Percentiles rank a stretch among this genome's conserved stretches.
phyloP scores from a whole-genome alignment of 2,113 vertebrate genomes.

The Ailurus styani region DNA sequence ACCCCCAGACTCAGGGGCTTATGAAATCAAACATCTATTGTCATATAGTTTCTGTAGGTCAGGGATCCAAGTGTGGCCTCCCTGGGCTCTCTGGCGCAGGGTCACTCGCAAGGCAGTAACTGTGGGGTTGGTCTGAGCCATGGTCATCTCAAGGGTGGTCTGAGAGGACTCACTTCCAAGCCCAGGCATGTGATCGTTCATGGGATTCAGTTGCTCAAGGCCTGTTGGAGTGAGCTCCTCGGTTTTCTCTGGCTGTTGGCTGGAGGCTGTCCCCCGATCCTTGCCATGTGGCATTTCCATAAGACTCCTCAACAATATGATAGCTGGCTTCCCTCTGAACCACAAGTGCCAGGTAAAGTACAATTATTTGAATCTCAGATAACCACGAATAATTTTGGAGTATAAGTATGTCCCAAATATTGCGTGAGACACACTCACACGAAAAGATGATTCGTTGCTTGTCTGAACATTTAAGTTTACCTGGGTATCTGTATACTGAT shows the following conservation, averaged over 20 bases:
- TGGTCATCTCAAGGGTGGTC: background rate
- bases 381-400: background rate
- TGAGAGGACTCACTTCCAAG: background rate
- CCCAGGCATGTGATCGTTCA: background rate
- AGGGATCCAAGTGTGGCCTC: background rate
- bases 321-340: background rate
- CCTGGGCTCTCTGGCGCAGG: background rate
- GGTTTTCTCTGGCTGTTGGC: background rate
- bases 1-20: background rate
- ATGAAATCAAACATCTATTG: background rate
- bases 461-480: background rate
- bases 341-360: background rate
- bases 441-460: background rate
- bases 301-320: background rate
- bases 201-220: background rate
- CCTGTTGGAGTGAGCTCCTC: background rate
- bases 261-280: background rate
- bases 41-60: background rate
- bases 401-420: background rate
- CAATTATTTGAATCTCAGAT: background rate
- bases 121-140: accelerated
- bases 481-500: background rate
- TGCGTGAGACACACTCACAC: background rate
- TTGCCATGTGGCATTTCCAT: background rate
- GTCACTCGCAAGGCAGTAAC: background rate